phyloP scores from a whole-genome alignment of 2,888 invertebrate genomes.

The Trachelus iudaicus region DNA sequence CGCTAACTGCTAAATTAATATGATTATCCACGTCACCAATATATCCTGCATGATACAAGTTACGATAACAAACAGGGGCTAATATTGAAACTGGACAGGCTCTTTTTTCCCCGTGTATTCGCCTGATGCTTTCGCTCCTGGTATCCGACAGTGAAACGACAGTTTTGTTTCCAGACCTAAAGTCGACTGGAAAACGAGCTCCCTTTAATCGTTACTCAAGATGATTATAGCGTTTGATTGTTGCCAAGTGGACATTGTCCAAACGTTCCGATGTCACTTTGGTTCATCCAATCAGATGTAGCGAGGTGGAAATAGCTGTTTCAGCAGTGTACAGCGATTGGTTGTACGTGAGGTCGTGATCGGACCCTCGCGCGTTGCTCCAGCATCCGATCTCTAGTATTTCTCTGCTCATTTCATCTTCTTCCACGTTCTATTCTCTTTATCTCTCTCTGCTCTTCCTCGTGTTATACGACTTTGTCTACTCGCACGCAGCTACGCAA shows the following conservation, averaged over 20 bases:
- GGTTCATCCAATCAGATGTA: constrained; percentile 47
- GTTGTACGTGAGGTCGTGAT: constrained; percentile 33
- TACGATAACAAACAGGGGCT: too few relatives aligned
- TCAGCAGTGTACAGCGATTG: constrained; percentile 43
- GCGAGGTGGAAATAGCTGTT: constrained; percentile 47
- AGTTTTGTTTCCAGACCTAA: neutral
- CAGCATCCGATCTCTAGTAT: neutral
- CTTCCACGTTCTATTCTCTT: constrained; percentile 1
- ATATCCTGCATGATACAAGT: neutral
- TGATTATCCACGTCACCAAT: neutral
- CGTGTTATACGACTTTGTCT: neutral
- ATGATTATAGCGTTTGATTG: constrained; percentile 41
- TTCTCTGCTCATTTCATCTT: constrained; percentile 3
- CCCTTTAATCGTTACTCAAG: constrained; percentile 35
- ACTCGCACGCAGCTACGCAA: neutral
- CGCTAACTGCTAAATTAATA: neutral
- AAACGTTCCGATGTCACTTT: constrained; percentile 45
- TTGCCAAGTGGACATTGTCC: constrained; percentile 47
- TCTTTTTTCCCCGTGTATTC: neutral
- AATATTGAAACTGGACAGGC: neutral
- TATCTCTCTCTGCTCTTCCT: constrained; percentile 10
- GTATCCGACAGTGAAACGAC: neutral
- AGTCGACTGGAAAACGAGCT: neutral
- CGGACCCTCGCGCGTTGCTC: constrained; percentile 1
- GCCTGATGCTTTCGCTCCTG: neutral